phyloP scores from a whole-genome alignment of 1,140 invertebrate genomes.

The Bemisia tabaci region DNA sequence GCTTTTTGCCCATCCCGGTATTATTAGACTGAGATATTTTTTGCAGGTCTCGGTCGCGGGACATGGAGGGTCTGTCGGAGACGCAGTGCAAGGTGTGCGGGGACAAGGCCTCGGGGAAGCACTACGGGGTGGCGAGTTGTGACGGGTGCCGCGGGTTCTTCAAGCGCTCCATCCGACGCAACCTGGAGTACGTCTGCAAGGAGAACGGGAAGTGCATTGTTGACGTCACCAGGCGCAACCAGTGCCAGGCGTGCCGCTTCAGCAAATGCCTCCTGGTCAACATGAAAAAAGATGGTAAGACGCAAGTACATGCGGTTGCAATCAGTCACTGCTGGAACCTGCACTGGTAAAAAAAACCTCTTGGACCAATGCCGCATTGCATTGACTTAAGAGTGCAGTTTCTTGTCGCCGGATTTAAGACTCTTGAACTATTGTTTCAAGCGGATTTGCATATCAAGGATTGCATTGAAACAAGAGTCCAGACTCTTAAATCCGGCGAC shows the following conservation, averaged over 20 bases:
- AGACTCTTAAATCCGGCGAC: no score
- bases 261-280: slow-evolving; percentile 82
- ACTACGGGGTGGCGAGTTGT: slow-evolving; percentile 76
- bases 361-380: no score
- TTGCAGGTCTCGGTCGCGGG: background rate
- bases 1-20: no score
- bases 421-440: no score
- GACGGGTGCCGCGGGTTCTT: slow-evolving; percentile 92
- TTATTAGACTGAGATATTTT: no score
- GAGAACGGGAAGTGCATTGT: slow-evolving; percentile 77
- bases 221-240: slow-evolving; percentile 81
- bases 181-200: slow-evolving; percentile 86
- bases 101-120: slow-evolving; percentile 81
- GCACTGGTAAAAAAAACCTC: no score
- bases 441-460: background rate
- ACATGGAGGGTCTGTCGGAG: slow-evolving; percentile 2
- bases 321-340: background rate
- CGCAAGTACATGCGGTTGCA: no score
- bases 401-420: no score
- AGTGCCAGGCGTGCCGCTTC: slow-evolving; percentile 90
- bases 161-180: slow-evolving; percentile 76
- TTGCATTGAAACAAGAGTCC: no score
- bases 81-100: slow-evolving; percentile 71
- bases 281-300: slow-evolving; percentile 88
- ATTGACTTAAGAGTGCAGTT: no score